phyloP scores from a whole-genome alignment of 2,113 vertebrate species.

The Bostrychus sinensis region DNA sequence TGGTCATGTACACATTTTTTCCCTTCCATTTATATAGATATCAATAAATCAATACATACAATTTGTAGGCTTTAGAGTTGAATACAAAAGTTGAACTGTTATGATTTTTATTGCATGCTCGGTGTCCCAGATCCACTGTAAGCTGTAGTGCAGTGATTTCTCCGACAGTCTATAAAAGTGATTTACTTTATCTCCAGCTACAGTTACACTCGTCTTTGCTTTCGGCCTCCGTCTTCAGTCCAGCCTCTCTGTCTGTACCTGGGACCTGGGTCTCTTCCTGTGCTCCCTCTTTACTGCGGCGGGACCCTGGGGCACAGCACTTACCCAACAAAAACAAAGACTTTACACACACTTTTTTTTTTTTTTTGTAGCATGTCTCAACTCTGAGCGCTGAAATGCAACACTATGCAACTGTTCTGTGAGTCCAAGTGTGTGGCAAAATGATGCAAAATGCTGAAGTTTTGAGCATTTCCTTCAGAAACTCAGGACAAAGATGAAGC shows the following conservation, averaged over 20 bases:
- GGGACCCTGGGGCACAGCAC: conserved; percentile 31
- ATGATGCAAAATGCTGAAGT: too few species aligned
- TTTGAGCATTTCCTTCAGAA: too few species aligned
- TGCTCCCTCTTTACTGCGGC: conserved; percentile 28
- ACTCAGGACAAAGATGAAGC: too few species aligned
- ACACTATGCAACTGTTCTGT: too few species aligned
- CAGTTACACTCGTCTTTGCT: not conserved
- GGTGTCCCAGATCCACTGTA: not conserved
- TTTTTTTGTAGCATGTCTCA: too few species aligned
- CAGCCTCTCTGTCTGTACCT: conserved; percentile 25
- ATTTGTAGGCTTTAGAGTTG: too few species aligned
- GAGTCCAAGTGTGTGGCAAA: too few species aligned
- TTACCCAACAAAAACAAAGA: conserved; percentile 15
- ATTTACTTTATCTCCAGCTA: conserved; percentile 5
- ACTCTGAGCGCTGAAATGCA: too few species aligned
- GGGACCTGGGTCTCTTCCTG: conserved; percentile 43
- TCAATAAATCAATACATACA: too few species aligned
- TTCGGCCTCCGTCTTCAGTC: not conserved
- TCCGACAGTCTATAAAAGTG: not conserved
- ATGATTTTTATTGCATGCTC: not conserved
- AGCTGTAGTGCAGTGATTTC: conserved; percentile 3
- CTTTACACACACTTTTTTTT: conserved; percentile 22
- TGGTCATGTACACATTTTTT: too few species aligned
- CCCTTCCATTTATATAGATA: too few species aligned
- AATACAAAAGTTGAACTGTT: too few species aligned